phyloP scores from a whole-genome alignment of 2,797 vertebrate genomes.

The Ispidina lecontei region DNA sequence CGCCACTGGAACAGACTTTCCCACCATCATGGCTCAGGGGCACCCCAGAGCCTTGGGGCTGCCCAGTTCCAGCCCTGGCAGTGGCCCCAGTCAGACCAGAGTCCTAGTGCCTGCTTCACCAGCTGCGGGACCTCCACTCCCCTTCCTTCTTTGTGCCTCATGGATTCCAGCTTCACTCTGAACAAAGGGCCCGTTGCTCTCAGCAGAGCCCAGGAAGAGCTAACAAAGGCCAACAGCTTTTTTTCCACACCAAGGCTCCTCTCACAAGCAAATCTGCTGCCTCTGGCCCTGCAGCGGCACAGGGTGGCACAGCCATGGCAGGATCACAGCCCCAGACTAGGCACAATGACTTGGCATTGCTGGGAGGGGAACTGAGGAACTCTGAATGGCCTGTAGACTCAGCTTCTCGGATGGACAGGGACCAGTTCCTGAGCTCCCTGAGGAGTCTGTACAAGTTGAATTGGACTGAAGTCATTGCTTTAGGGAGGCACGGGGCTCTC shows the following conservation, averaged over 20 bases:
- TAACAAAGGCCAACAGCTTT: conserved; percentile 13
- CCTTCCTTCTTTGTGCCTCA: conserved; percentile 10
- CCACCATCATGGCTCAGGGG: not conserved
- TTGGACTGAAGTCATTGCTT: not conserved
- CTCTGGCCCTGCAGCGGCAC: not conserved
- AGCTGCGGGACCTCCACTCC: fast-evolving
- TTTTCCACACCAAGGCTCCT: not conserved
- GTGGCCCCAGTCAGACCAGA: not conserved
- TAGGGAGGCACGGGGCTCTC: not conserved
- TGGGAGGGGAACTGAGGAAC: not conserved
- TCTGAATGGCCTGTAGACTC: fast-evolving
- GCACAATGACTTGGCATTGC: fast-evolving
- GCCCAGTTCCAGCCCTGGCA: not conserved
- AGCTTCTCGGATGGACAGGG: fast-evolving
- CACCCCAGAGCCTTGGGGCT: not conserved
- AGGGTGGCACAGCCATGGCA: fast-evolving
- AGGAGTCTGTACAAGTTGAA: too few relatives aligned
- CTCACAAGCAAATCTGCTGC: not conserved
- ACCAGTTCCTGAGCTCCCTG: not conserved
- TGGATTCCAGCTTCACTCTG: not conserved
- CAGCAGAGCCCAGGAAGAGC: not conserved
- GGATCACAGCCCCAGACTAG: not conserved
- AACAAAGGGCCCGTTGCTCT: conserved; percentile 39
- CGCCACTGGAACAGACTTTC: fast-evolving
- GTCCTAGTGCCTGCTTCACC: not conserved